Evolutionary conservation across 2,113 vertebrate genomes (phyloP).

Genomic region (Brachyhypopomus occidentalis): DNA sequence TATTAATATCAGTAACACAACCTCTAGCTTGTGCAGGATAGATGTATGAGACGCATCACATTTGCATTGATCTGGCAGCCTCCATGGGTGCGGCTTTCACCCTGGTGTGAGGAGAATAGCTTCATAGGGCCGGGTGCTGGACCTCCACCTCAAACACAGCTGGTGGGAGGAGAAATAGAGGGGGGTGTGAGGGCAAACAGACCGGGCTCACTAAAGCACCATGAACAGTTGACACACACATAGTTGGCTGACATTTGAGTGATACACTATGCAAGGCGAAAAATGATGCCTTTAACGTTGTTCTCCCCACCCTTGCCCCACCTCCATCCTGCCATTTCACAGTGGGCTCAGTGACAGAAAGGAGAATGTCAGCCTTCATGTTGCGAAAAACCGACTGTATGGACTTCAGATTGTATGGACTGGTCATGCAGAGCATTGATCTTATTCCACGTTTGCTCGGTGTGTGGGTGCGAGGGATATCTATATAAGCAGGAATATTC

Average conservation of each 20-base stretch:
- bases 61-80: slow-evolving; percentile 66
- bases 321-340: background rate
- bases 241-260: slow-evolving; percentile 31
- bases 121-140: slow-evolving; percentile 62
- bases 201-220: slow-evolving; percentile 56
- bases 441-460: background rate
- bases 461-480: background rate
- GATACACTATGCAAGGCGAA: slow-evolving; percentile 23
- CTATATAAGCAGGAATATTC: background rate
- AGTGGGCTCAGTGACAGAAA: background rate
- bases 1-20: background rate
- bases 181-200: slow-evolving; percentile 40
- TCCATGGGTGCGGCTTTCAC: slow-evolving; percentile 66
- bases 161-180: slow-evolving; percentile 59
- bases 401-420: background rate
- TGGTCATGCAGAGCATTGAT: background rate
- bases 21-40: background rate
- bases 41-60: slow-evolving; percentile 37
- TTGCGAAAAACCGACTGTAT: background rate
- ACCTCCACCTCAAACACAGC: slow-evolving; percentile 69
- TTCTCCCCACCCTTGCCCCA: no score
- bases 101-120: slow-evolving; percentile 67
- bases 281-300: slow-evolving; percentile 3
- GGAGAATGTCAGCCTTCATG: background rate
- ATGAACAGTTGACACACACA: slow-evolving; percentile 54